Base-by-base conservation (phyloP, 2,113 vertebrate species). In the Calidris pugnax region DNA sequence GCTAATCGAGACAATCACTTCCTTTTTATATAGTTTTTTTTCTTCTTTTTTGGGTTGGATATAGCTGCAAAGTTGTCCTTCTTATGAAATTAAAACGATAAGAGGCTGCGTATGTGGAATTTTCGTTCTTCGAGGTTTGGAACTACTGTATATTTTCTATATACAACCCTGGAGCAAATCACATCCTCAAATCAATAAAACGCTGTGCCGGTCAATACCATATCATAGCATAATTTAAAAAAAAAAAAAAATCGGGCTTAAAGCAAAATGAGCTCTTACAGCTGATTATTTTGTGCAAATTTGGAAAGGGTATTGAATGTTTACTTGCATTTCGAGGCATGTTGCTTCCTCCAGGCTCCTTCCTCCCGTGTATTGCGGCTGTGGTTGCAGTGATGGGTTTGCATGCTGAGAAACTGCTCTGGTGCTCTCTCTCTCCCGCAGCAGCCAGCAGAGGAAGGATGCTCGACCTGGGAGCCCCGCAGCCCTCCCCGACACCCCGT, bases 341-440 rank as follows among this genome's bases (percentile, higher is more conserved):
- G 79, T 87, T 74, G 39, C 85, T 96, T 95, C 77, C 93, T 92
- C 76, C 47, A n/a, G 94, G 94, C 68, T 91, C 78, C 68, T 28
- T 93, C 90, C 83, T 53, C 19, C 73, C 5, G 50, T 10, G 68
- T 26, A 1, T 21, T 3, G 71, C 19, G 6, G 26, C 87, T 41
- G 57, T 32, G 78, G 74, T 55, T 94, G 83, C 93, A 14, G 89
- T 48, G 78, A 8, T 1, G 27, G 16, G 28, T 72, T 26, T 75
- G 72, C 85, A 26, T 60, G 78, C 67, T 41, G 35, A 82, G 55
- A 35, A 73, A 7, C 30, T 6, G 67, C 91, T 28, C 67, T 4
- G 18, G 21, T 4, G 63, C 79, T 96, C 89, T 85, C 82, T 94
- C 76, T 48, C 47, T 48, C 47, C 33, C 15, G 1, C 91, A 60